Percentiles rank a stretch among this genome's conserved stretches.
Conservation (phyloP, 2,113 vertebrate genomes). For the Gobius niger region DNA sequence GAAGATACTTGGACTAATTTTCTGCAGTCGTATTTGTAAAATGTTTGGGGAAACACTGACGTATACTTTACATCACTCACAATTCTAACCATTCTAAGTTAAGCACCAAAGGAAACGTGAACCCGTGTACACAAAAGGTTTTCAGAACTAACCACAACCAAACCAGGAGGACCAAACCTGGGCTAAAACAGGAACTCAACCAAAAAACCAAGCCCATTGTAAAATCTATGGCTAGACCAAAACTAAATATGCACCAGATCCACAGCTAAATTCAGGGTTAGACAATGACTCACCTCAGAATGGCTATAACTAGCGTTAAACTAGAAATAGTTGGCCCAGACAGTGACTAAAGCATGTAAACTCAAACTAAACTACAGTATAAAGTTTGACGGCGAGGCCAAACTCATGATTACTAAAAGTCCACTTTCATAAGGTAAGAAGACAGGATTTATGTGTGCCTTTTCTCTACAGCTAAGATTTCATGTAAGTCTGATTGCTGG, state of each 20-base stretch:
- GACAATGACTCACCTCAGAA: slow-evolving; percentile 1
- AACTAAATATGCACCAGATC: slow-evolving; percentile 3
- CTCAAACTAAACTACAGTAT: not conserved
- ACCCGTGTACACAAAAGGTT: not conserved
- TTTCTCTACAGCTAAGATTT: not conserved
- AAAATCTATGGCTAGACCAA: not conserved
- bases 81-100: no score
- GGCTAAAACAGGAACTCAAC: not conserved
- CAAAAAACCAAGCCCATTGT: not conserved
- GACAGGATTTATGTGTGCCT: no score
- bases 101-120: no score
- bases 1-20: no score
- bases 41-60: no score
- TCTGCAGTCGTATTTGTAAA: no score
- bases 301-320: not conserved
- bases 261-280: slow-evolving; percentile 4
- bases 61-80: no score
- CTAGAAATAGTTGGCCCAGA: not conserved
- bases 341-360: not conserved
- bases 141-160: not conserved
- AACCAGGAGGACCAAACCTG: not conserved
- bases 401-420: not conserved
- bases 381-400: not conserved
- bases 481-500: not conserved
- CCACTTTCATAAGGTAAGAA: not conserved